Evolutionary conservation across 2,797 vertebrate genomes (phyloP).

Genomic region (Darevskia nairensis): DNA sequence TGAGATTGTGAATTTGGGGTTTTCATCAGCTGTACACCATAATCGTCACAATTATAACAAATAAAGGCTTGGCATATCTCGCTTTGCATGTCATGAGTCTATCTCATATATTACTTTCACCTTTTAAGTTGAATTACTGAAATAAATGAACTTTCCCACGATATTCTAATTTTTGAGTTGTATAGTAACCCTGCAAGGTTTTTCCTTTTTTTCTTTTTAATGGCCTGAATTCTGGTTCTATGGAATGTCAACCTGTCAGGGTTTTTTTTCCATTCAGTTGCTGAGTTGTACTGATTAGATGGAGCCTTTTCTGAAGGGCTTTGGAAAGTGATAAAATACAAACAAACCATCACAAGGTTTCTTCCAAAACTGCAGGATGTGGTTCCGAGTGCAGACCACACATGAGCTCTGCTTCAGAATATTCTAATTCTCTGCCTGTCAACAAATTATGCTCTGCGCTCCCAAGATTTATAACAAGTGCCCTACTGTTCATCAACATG

Average conservation of each 20-base stretch:
- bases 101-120: too few relatives aligned
- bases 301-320: constrained; percentile 15
- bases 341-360: constrained; percentile 15
- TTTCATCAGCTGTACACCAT: too few relatives aligned
- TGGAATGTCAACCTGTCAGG: neutral
- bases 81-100: too few relatives aligned
- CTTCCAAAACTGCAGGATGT: constrained; percentile 20
- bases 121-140: too few relatives aligned
- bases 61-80: too few relatives aligned
- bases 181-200: neutral
- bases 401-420: constrained; percentile 46
- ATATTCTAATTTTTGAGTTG: too few relatives aligned
- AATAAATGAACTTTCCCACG: too few relatives aligned
- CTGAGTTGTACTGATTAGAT: neutral
- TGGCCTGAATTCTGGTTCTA: neutral
- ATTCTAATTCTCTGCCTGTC: constrained; percentile 58
- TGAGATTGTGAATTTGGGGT: too few relatives aligned
- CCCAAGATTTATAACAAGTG: constrained; percentile 34
- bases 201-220: neutral
- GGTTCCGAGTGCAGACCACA: constrained; percentile 49
- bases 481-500: constrained; percentile 35
- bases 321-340: constrained; percentile 35
- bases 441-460: constrained; percentile 39
- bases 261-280: neutral
- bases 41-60: too few relatives aligned